Conservation (phyloP, 2,888 invertebrate species). For the Dasysyrphus tricinctus region DNA sequence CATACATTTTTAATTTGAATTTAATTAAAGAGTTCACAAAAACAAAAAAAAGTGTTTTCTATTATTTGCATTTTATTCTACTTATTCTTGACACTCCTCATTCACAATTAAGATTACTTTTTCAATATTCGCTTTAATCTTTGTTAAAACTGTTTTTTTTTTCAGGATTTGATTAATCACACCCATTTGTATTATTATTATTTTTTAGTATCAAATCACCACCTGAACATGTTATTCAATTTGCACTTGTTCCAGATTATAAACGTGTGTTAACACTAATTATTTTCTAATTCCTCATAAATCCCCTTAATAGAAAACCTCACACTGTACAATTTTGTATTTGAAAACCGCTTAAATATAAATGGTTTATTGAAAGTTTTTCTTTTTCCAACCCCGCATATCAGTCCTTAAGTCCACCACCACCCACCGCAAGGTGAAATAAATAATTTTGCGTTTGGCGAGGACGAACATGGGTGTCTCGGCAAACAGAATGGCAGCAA, state of each 20-base stretch:
- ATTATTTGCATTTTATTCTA: too few relatives aligned
- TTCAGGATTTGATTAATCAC: too few relatives aligned
- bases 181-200: background rate
- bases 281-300: constrained; percentile 63
- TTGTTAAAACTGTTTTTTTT: background rate
- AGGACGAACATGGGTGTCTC: constrained; percentile 11
- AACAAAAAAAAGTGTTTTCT: too few relatives aligned
- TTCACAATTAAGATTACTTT: too few relatives aligned
- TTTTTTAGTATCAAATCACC: background rate
- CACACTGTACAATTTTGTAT: background rate
- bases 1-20: too few relatives aligned
- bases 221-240: constrained; percentile 43
- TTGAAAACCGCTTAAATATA: constrained; percentile 17
- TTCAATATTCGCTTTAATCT: too few relatives aligned
- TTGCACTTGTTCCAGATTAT: constrained; percentile 53
- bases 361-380: constrained; percentile 25
- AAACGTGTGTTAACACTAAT: constrained; percentile 51
- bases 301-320: constrained; percentile 51
- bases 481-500: constrained; percentile 35
- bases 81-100: too few relatives aligned
- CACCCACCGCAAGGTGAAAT: constrained; percentile 46
- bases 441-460: constrained; percentile 66
- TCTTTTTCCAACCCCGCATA: background rate
- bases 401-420: background rate
- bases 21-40: too few relatives aligned